Base-by-base conservation (phyloP, 1,140 invertebrate species). In the Drosophila pallidifrons region DNA sequence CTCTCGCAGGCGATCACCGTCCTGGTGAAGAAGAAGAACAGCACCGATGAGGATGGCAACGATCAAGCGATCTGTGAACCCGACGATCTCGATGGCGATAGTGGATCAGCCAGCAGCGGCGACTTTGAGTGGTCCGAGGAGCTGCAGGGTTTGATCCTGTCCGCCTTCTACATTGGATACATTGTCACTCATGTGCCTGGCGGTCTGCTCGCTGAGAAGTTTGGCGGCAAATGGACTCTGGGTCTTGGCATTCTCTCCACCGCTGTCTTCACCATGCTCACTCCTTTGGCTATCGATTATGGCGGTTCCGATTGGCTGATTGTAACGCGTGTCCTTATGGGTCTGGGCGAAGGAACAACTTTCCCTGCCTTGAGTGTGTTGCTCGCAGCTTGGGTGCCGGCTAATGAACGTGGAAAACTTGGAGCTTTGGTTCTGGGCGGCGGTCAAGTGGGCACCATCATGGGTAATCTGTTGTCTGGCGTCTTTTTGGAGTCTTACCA, bases 1-100 rank as follows among this genome's bases (percentile, higher is more conserved):
- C 93, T 99, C 4, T 98, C 97, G 75, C 95, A 98, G 28, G 97
- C 97, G 3, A 98, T 99, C 77, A 98, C 98, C 10, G 96, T 97
- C 82, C 98, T 99, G 96, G 96, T 95, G 1, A 5, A 91, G 0
- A 91, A 91, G 28, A 80, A 60, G 46, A 92, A 93, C 38, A 25
- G 35, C 4, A 72, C 90, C 47, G 73, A 73, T 1, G 63, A 69
- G 5, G 55, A 25, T 0, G 43, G 58, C 5, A 65, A 59, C 0
- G 45, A 61, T 16, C 5, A 38, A 0, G 91, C 85, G 5, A 81
- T 90, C 1, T 92, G 91, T 70, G 41, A 54, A 0, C 38, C 91
- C 8, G 91, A 92, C 52, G 70, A 77, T 55, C 51, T 92, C 58
- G 85, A 89, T 43, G 13, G 52, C 0, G 58, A 63, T 0, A 51